These are phyloP conservation scores for Cyphomyrmex costatus DNA, from an alignment of 1,140 invertebrate genomes.

Conservation along the genomic window DNA sequence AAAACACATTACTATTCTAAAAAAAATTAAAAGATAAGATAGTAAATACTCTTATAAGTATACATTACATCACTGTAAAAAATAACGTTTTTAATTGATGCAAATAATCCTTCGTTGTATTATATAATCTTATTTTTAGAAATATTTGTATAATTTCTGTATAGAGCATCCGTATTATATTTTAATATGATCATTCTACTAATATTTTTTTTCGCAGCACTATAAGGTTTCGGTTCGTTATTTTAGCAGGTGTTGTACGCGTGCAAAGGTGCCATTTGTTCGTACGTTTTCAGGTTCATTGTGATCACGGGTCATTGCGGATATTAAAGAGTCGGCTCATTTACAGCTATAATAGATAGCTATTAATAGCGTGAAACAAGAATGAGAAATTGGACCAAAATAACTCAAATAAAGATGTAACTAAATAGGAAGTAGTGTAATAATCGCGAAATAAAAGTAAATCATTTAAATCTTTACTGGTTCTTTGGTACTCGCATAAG, in stretches of 20 bases:
- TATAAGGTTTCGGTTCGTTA: slow-evolving; percentile 12
- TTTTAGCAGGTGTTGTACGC: slow-evolving; percentile 61
- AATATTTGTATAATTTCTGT: slow-evolving; percentile 1
- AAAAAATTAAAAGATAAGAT: not conserved
- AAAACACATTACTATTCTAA: not conserved
- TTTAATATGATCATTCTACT: not conserved
- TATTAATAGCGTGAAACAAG: slow-evolving; percentile 83
- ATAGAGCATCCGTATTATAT: not conserved
- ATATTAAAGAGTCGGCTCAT: slow-evolving; percentile 86
- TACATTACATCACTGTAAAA: not conserved
- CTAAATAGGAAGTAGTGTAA: slow-evolving; percentile 7
- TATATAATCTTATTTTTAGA: not conserved
- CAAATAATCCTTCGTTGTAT: not conserved
- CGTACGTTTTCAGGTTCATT: slow-evolving; percentile 16
- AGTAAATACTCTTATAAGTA: not conserved
- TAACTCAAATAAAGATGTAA: not conserved
- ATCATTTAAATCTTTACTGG: slow-evolving; percentile 11
- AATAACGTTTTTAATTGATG: not conserved
- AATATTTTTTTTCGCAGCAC: not conserved
- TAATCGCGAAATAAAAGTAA: slow-evolving; percentile 51
- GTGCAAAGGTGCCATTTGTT: slow-evolving; percentile 4
- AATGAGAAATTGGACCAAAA: slow-evolving; percentile 50
- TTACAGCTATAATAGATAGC: slow-evolving; percentile 85
- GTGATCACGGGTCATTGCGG: slow-evolving; percentile 79
- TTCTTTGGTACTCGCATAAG: slow-evolving; percentile 27